A percentile compares a stretch with the other conserved stretches of the same genome.
phyloP scores from a whole-genome alignment of 2,797 vertebrate species.

The Onychomys torridus region DNA sequence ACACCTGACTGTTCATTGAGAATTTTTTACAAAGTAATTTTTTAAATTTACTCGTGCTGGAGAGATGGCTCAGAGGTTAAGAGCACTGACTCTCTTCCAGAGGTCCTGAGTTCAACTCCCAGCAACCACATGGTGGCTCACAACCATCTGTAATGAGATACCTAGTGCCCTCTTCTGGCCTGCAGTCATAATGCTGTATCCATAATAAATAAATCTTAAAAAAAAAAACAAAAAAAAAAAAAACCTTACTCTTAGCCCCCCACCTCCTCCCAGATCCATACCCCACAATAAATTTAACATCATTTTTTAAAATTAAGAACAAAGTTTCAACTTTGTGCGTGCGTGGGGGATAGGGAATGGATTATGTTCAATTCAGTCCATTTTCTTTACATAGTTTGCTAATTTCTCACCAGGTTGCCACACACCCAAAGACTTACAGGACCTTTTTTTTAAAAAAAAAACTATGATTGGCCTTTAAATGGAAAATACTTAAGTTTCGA shows the following conservation, averaged over 20 bases:
- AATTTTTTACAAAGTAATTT: background rate
- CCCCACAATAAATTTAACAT: background rate
- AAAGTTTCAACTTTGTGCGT: constrained; percentile 6
- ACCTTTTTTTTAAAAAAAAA: too few relatives aligned
- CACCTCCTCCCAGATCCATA: background rate
- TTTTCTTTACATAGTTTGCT: background rate
- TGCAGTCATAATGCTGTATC: too few relatives aligned
- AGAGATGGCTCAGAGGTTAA: too few relatives aligned
- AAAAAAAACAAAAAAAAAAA: too few relatives aligned
- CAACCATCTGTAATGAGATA: too few relatives aligned
- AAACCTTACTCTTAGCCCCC: background rate
- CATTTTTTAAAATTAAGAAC: constrained; percentile 29
- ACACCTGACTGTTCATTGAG: background rate
- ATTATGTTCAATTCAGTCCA: background rate
- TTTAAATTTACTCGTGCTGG: too few relatives aligned
- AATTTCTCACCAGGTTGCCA: background rate
- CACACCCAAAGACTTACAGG: background rate
- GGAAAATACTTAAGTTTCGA: background rate
- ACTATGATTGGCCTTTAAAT: background rate
- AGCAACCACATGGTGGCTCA: too few relatives aligned
- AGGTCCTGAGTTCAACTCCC: too few relatives aligned
- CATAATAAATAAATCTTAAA: too few relatives aligned
- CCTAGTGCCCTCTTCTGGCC: too few relatives aligned
- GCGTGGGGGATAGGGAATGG: too few relatives aligned
- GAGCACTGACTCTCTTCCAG: too few relatives aligned